Conservation (phyloP, 2,888 invertebrate genomes). For the Tinea semifulvella region DNA sequence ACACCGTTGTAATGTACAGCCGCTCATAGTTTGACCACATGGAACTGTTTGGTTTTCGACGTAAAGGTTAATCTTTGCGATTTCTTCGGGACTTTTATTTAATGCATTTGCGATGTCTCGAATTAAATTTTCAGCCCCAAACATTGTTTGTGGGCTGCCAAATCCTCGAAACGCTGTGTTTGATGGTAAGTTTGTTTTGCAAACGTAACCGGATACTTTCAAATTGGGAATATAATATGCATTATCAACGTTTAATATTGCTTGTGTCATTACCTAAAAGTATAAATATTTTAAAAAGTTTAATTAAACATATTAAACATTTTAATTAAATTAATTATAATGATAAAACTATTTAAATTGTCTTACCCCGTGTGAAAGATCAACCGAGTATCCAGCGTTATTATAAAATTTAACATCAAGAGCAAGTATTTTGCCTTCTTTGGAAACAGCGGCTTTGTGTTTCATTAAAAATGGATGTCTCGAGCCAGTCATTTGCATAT, state of each 20-base stretch:
- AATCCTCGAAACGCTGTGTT: slow-evolving; percentile 87
- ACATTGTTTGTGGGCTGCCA: slow-evolving; percentile 84
- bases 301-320: slow-evolving; percentile 3
- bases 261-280: slow-evolving; percentile 72
- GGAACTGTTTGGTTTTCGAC: slow-evolving; percentile 75
- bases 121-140: slow-evolving; percentile 74
- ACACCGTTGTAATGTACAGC: slow-evolving; percentile 71
- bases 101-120: slow-evolving; percentile 72
- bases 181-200: slow-evolving; percentile 81
- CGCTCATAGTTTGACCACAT: slow-evolving; percentile 70
- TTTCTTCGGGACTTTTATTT: slow-evolving; percentile 62
- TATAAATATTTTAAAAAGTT: slow-evolving; percentile 13
- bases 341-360: not conserved
- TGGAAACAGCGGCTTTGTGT: slow-evolving; percentile 77
- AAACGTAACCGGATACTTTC: slow-evolving; percentile 68
- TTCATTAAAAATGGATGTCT: slow-evolving; percentile 81
- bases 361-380: slow-evolving; percentile 72
- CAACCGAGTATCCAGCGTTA: slow-evolving; percentile 77
- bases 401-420: slow-evolving; percentile 70
- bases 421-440: slow-evolving; percentile 72
- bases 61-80: slow-evolving; percentile 74
- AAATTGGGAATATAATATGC: slow-evolving; percentile 74
- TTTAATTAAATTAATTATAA: not conserved
- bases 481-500: slow-evolving; percentile 81
- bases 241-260: slow-evolving; percentile 77